Evolutionary conservation across 2,888 invertebrate species (phyloP), one percentile per base, ranked within the genome.

Genomic region (Drosophila greeni): DNA sequence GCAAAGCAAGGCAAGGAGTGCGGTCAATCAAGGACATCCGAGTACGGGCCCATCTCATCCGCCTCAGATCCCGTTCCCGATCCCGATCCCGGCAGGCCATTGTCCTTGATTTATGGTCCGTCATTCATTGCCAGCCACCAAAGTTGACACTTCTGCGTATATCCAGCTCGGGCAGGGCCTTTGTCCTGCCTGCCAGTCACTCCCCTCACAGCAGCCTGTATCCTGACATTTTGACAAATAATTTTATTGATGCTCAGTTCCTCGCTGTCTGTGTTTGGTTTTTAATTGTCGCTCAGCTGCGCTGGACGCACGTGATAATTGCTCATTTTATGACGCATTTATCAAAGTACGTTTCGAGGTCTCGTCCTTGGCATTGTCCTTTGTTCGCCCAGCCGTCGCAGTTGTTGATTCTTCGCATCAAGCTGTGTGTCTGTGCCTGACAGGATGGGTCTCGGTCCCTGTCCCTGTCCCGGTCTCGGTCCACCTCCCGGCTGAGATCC

Each of bases 181-280:
- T 61, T 60, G 59, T 60, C 61, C 45, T 45, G 26, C 61, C 45
- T 45, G 26, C 29, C 58, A 52, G 55, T 70, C 66, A 65, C 72
- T 62, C 72, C 51, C 16, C 65, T 43, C 37, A 52, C 53, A 47
- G 52, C 31, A 47, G 40, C 59, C 48, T 24, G 53, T 23, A 45
- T 66, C 70, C 67, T 82, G 86, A 78, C 86, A 76, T 71, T 81
- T 85, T 86, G 86, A 85, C 86, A 85, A 86, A 85, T 86, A 84
- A 75, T 82, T 86, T 84, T 82, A 79, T 86, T 86, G 86, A 79
- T 76, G 75, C 70, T 67, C 67, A 37, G 67, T 45, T 57, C 34
- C 45, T 29, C 53, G 52, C 66, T 31, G 52, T 71, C 73, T 75
- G 66, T 83, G 79, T 85, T 81, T 84, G 82, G 72, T 76, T 82